These are phyloP conservation scores for Schlechtendalia chinensis DNA, from an alignment of 1,140 invertebrate species.

Conservation along the genomic window DNA sequence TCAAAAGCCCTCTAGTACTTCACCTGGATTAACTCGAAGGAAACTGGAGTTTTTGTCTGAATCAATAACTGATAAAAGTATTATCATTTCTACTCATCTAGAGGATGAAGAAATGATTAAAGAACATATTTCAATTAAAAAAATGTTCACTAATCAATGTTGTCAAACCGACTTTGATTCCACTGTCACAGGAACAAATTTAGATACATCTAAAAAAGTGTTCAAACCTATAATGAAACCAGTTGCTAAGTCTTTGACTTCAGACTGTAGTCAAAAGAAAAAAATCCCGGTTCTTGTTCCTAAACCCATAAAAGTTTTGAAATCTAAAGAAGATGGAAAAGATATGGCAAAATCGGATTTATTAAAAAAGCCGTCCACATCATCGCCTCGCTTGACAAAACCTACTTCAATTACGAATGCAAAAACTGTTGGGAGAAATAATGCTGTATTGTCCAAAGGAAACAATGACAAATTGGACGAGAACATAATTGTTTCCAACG, in stretches of 20 bases:
- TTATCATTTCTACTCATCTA: constrained; percentile 16
- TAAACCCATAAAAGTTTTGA: constrained; percentile 34
- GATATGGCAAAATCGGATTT: constrained; percentile 2
- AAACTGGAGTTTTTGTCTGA: constrained; percentile 30
- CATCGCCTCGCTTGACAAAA: constrained; percentile 19
- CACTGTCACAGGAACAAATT: neutral
- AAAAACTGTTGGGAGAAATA: constrained; percentile 22
- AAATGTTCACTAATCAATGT: constrained; percentile 28
- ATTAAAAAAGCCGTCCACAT: neutral
- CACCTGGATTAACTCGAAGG: constrained; percentile 22
- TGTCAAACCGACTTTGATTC: constrained; percentile 38
- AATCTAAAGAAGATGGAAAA: constrained; percentile 28
- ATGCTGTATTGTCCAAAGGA: constrained; percentile 2
- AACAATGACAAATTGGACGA: neutral
- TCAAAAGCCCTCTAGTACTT: constrained; percentile 28
- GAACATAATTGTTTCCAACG: neutral
- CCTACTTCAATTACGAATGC: neutral
- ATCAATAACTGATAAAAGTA: constrained; percentile 39
- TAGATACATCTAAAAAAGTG: constrained; percentile 16
- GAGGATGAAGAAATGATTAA: neutral
- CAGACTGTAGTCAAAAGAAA: constrained; percentile 20
- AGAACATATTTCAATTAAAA: constrained; percentile 29
- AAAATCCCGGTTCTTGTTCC: constrained; percentile 45
- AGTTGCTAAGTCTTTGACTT: constrained; percentile 19
- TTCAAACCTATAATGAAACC: constrained; percentile 40